Base-by-base conservation (phyloP, 2,888 invertebrate genomes). In the Agrochola lota region DNA sequence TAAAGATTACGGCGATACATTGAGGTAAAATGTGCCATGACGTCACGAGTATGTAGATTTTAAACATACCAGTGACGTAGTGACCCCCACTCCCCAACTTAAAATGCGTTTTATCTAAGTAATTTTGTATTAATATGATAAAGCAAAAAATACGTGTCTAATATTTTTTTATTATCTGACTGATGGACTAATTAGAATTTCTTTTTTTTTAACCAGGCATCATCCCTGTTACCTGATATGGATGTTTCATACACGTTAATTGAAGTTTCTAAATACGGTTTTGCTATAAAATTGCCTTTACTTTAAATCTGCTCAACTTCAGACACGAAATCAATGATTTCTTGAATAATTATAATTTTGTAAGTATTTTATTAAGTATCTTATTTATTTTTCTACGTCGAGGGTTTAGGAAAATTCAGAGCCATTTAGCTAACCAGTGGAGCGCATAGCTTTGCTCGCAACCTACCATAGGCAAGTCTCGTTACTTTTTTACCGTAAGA, bases 391-490 rank as follows among this genome's bases (percentile, higher is more conserved):
- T 94, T 90, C 85, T 88, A 91, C 85, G 86, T 92, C 90, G 91
- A 92, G 77, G 90, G 91, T 95, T 95, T 95, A 95, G 94, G 94
- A 94, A 94, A 92, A 91, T 94, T 93, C 92, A 91, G 90, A 94
- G 94, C 94, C 94, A 92, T 92, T 92, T 90, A 89, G 85, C 89
- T 91, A 90, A 91, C 91, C 91, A 91, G 91, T 91, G 91, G 88
- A 88, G 78, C 71, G 81, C 52, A 64, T 43, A 59, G 76, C 69
- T 86, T 80, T 87, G 87, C 85, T 77, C 79, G 76, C 84, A 77
- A 88, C 84, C 81, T 90, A 92, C 95, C 95, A 95, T 96, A 95
- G 96, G 93, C 96, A 95, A 94, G 91, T 94, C 95, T 95, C 95
- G 93, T 93, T 92, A 91, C 91, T 94, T 92, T 92, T 92, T 92